Base-by-base conservation (phyloP, 2,888 invertebrate genomes). In the Rotaria macrura region DNA sequence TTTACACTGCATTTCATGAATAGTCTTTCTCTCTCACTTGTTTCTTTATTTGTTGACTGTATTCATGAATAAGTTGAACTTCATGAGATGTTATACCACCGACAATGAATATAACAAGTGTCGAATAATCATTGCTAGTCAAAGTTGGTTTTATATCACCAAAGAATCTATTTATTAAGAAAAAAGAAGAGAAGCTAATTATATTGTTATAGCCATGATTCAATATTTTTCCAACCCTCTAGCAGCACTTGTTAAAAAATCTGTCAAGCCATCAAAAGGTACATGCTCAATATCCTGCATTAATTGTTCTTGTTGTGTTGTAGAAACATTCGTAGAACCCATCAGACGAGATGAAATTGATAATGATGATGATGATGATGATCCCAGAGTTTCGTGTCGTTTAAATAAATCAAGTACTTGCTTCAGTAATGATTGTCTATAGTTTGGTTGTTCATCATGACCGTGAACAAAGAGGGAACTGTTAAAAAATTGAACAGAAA, bases 51-150 rank as follows among this genome's bases (percentile, higher is more conserved):
- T 79, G 79, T 43, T 43, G 43, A 43, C 79, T 79, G n/a, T 79
- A 79, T 79, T 79, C 43, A 38, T 79, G 79, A 79, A 79, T 34
- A 43, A 79, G 43, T 43, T 79, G 79, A 43, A 79, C 43, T 79
- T 79, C 79, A 43, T 79, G 40, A 25, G 79, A 12, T 43, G 79
- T 79, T 12, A 79, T 25, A 10, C 79, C 79, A 12, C 79, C 79
- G 12, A 79, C 79, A 40, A 79, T 79, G n/a, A 79, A 79, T 43
- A 79, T 25, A 12, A 79, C 79, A 25, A 79, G 4, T 6, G 79
- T 43, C 1, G 79, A 79, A 79, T 79, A 79, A 79, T 79, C 79
- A 43, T 79, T 43, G 43, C 79, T 79, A 43, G 34, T 20, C 43
- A 79, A 43, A 9, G 2, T 43, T 43, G 79, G 43, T 43, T 79